A percentile compares a stretch with the other conserved stretches of the same genome.
Evolutionary conservation across 2,797 vertebrate genomes (phyloP).

Genomic region (Sandelia bainsii): DNA sequence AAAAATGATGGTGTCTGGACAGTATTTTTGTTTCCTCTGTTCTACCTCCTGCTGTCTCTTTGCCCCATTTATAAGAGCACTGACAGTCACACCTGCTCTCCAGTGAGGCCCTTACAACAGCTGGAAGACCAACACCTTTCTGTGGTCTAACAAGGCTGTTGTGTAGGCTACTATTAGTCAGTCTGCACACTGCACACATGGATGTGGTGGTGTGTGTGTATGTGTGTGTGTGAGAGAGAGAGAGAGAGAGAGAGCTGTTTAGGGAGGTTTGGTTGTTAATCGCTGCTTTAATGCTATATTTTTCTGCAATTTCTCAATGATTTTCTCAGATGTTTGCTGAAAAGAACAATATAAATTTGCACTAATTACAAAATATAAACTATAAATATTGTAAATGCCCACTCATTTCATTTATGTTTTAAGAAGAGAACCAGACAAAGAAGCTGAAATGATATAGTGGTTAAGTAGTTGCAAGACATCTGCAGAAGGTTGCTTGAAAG

Average conservation of each 20-base stretch:
- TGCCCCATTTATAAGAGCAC: slow-evolving; percentile 39
- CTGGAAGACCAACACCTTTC: slow-evolving; percentile 67
- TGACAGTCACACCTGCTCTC: slow-evolving; percentile 77
- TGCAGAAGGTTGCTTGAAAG: too few relatives aligned
- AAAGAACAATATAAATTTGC: neutral
- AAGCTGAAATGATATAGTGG: neutral
- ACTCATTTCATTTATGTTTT: neutral
- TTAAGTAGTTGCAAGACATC: too few relatives aligned
- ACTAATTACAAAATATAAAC: neutral
- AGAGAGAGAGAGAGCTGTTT: slow-evolving; percentile 17
- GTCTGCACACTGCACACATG: slow-evolving; percentile 33
- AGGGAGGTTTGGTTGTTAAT: neutral
- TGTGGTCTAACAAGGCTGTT: slow-evolving; percentile 70
- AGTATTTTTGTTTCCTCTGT: slow-evolving; percentile 43
- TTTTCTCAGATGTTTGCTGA: neutral
- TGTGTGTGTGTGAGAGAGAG: neutral
- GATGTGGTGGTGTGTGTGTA: slow-evolving; percentile 17
- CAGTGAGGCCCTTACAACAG: slow-evolving; percentile 54
- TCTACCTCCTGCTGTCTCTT: slow-evolving; percentile 51
- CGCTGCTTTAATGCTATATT: slow-evolving; percentile 7
- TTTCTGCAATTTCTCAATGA: slow-evolving; percentile 8
- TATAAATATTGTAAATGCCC: neutral
- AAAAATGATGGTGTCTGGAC: slow-evolving; percentile 46
- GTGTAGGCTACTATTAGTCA: slow-evolving; percentile 50
- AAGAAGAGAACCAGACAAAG: neutral